Evolutionary conservation across 2,113 vertebrate genomes (phyloP).

Genomic region (Pelodiscus sinensis): DNA sequence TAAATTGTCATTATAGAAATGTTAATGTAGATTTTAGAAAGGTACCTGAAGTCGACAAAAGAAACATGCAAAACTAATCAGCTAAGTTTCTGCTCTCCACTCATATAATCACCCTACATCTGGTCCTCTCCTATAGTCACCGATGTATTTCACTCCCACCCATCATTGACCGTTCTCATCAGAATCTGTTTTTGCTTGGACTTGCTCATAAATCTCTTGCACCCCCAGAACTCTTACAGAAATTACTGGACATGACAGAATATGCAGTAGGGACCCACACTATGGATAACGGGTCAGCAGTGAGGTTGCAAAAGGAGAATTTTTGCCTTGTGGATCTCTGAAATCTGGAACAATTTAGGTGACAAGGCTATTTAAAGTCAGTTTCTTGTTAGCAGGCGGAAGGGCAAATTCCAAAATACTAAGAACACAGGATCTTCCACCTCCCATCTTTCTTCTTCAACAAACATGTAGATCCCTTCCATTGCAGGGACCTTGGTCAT

Average conservation of each 20-base stretch:
- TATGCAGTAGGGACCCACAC: neutral
- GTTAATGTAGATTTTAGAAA: neutral
- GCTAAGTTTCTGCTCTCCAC: neutral
- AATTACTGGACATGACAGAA: neutral
- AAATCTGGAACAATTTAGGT: neutral
- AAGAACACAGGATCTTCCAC: neutral
- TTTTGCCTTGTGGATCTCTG: neutral
- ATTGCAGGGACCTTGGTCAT: no score
- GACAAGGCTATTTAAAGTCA: neutral
- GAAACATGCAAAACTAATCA: neutral
- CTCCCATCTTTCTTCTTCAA: neutral
- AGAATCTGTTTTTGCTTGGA: neutral
- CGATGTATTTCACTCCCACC: neutral
- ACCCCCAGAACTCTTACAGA: neutral
- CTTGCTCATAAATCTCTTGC: neutral
- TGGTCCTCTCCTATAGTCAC: neutral
- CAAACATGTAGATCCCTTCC: neutral
- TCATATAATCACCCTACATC: neutral
- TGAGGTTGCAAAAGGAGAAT: neutral
- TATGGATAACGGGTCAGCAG: neutral
- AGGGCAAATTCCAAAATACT: neutral
- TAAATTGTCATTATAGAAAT: neutral
- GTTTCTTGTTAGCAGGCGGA: neutral
- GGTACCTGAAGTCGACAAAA: neutral
- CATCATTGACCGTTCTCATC: neutral